A percentile compares a stretch with the other conserved stretches of the same genome.
Conservation (phyloP, 2,797 vertebrate genomes). For the Pseudopleuronectes americanus region DNA sequence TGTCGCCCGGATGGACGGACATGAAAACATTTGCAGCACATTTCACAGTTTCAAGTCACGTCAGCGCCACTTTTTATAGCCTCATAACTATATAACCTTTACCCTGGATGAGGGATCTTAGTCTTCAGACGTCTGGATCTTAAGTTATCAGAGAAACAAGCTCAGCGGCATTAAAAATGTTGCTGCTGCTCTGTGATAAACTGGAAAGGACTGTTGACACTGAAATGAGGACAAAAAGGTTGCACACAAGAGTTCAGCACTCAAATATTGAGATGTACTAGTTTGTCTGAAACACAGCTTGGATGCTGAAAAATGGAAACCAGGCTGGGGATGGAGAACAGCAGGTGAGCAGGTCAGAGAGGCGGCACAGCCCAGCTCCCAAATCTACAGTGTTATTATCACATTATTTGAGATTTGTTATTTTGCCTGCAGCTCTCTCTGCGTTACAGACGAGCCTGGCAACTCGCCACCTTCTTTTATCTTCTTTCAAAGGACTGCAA, state of each 20-base stretch:
- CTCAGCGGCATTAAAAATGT: not conserved
- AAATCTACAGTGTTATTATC: constrained; percentile 9
- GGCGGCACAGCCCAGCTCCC: constrained; percentile 25
- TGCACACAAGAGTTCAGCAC: not conserved
- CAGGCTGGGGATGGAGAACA: constrained; percentile 17
- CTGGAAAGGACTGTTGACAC: not conserved
- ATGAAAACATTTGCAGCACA: not conserved
- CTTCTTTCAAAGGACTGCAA: constrained; percentile 50
- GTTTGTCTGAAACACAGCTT: not conserved
- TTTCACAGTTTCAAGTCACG: not conserved
- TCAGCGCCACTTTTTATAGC: not conserved
- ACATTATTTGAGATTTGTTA: constrained; percentile 31
- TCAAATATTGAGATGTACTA: not conserved
- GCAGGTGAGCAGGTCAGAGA: constrained; percentile 31
- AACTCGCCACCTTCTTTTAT: constrained; percentile 42
- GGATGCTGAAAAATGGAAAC: not conserved
- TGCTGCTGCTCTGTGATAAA: not conserved
- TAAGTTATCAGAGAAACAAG: not conserved
- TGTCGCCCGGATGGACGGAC: not conserved
- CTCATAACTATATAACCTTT: not conserved
- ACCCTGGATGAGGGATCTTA: not conserved
- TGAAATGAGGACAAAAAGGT: not conserved
- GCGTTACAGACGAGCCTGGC: constrained; percentile 29
- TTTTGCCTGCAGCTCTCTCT: constrained; percentile 32
- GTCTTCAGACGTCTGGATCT: not conserved